Evolutionary conservation across 1,140 invertebrate genomes (phyloP).

Genomic region (Rhagoletis pomonella): DNA sequence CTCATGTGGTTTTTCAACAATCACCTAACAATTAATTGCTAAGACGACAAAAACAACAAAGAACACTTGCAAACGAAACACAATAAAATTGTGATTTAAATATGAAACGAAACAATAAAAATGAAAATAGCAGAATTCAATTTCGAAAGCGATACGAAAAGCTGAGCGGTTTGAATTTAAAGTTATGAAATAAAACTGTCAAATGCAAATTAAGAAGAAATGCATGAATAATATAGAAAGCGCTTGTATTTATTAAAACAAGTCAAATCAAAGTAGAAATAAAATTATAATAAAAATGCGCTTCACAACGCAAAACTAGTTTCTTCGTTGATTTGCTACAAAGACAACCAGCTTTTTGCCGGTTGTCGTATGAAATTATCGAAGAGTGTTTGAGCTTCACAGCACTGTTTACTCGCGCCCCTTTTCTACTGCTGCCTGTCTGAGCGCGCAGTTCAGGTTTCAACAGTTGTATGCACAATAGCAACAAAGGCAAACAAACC

Average conservation of each 20-base stretch:
- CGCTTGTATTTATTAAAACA: background rate
- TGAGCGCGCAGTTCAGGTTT: background rate
- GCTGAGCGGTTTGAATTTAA: background rate
- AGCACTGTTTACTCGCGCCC: background rate
- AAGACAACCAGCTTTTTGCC: background rate
- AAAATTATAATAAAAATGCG: background rate
- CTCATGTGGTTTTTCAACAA: background rate
- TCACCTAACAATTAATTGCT: slow-evolving; percentile 24
- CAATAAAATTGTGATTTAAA: background rate
- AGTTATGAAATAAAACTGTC: background rate
- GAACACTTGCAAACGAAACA: background rate
- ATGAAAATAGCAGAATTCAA: background rate
- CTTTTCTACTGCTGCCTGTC: background rate
- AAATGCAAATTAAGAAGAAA: slow-evolving; percentile 36
- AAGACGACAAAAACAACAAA: no score
- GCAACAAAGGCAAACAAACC: background rate
- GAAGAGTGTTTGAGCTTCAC: background rate
- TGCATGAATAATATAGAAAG: background rate
- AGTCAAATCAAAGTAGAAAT: background rate
- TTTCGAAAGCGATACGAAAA: background rate
- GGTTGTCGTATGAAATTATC: background rate
- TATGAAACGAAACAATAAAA: background rate
- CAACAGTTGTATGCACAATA: slow-evolving; percentile 29
- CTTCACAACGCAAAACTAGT: background rate
- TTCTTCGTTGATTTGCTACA: slow-evolving; percentile 32